Evolutionary conservation across 2,797 vertebrate genomes (phyloP), one percentile per base, ranked within the genome.

Genomic region (Takifugu ocellatus): DNA sequence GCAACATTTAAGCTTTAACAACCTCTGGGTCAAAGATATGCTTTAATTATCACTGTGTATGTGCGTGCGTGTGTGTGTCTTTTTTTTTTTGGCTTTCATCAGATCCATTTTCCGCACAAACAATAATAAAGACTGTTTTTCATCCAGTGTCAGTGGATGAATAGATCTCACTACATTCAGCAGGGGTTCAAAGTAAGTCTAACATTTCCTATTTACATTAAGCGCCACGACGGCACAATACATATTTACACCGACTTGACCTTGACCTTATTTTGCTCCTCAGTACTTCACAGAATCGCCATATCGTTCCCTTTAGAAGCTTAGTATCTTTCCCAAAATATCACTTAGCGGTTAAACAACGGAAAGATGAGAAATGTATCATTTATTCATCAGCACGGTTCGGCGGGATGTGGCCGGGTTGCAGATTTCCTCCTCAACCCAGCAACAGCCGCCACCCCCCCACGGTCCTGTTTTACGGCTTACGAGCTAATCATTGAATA

Each of bases 401-500:
- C n/a, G 48, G 76, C 57, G 70, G 75, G 56, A 70, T 50, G 60
- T 65, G 48, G 49, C 56, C 26, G 64, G 73, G 48, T 25, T 48
- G 51, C 67, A 71, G 56, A 61, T 78, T 87, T 89, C 84, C 79
- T 81, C 43, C 68, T 74, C 85, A 82, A 70, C 4, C 4, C 27
- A 29, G 6, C 4, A 29, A 29, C 27, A 29, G 4, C 4, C 27
- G 1, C 27, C 4, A n/a, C n/a, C 27, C 27, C 27, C 27, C 27
- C 27, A 29, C 27, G 8, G 31, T 83, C 74, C 69, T 16, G 12
- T 75, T 79, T 81, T 81, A 80, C 69, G 49, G 60, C 31, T 65
- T 56, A 42, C 68, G 56, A 26, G 70, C 78, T 85, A 88, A 83
- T 87, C 74, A 82, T 81, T 87, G 63, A 81, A 72, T 79, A 74